phyloP scores from a whole-genome alignment of 2,797 vertebrate genomes.

The Chaenodraco wilsoni region DNA sequence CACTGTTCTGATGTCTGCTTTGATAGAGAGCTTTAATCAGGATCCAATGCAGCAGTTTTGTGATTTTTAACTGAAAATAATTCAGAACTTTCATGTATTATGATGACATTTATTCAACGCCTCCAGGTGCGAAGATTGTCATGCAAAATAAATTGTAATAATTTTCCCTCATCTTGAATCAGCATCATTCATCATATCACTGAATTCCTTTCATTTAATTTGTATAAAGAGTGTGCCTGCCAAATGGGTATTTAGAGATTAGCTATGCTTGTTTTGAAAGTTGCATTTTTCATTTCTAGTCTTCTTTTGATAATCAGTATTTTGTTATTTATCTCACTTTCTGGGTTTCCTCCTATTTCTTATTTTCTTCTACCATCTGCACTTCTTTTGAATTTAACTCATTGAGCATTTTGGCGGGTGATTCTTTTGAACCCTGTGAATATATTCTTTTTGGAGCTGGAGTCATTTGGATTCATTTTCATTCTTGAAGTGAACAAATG shows the following conservation, averaged over 20 bases:
- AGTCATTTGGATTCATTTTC: background rate
- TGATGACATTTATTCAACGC: background rate
- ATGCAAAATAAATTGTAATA: background rate
- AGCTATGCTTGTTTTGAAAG: background rate
- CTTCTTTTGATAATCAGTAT: background rate
- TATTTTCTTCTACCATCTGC: conserved; percentile 37
- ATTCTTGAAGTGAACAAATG: background rate
- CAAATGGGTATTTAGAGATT: background rate
- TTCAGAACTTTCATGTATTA: background rate
- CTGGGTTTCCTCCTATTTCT: background rate
- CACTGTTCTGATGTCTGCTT: background rate
- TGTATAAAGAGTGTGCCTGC: background rate
- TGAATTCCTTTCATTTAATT: background rate
- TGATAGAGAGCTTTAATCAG: background rate
- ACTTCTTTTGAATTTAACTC: conserved; percentile 20
- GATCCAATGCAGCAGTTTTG: background rate
- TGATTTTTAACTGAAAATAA: background rate
- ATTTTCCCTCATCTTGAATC: background rate
- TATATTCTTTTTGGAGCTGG: background rate
- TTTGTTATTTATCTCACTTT: conserved; percentile 7
- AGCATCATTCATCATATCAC: background rate
- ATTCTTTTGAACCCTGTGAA: background rate
- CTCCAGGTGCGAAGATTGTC: conserved; percentile 6
- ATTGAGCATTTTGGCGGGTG: background rate
- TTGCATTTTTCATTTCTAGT: background rate